A percentile compares a stretch with the other conserved stretches of the same genome.
These are phyloP conservation scores for Bombus superbus DNA, from an alignment of 1,140 invertebrate genomes.

Conservation along the genomic window DNA sequence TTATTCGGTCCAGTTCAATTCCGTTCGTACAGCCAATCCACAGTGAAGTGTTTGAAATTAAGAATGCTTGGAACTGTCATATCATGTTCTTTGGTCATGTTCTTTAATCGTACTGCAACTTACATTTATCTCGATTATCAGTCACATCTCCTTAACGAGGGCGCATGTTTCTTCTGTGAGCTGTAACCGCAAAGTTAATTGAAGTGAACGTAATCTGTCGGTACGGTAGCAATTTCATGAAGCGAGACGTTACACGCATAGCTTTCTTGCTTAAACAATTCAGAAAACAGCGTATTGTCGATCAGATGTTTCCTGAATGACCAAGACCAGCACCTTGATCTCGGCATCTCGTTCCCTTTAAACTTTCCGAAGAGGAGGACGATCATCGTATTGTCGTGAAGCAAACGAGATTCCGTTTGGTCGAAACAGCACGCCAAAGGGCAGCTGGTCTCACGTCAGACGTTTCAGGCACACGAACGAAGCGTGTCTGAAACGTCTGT, in stretches of 20 bases:
- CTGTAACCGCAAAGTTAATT: conserved; percentile 20
- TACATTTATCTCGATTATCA: conserved; percentile 10
- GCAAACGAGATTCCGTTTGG: conserved; percentile 65
- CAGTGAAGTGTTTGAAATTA: not conserved
- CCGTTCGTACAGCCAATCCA: not conserved
- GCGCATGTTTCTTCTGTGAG: not conserved
- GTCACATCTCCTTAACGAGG: not conserved
- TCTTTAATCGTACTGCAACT: not conserved
- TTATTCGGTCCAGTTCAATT: not conserved
- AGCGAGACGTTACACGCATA: not conserved
- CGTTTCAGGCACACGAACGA: conserved; percentile 67
- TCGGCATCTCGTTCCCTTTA: conserved; percentile 58
- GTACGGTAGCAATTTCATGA: not conserved
- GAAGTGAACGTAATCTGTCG: conserved; percentile 5
- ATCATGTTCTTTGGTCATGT: not conserved
- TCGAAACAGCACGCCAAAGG: conserved; percentile 55
- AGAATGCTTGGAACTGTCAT: not conserved
- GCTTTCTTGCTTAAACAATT: not conserved
- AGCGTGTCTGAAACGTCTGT: conserved; percentile 53
- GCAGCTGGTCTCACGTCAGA: conserved; percentile 65
- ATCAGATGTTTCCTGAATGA: conserved; percentile 45
- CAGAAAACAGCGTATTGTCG: not conserved
- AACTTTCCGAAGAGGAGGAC: conserved; percentile 45
- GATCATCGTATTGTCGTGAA: conserved; percentile 62
- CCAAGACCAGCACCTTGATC: not conserved